A percentile compares a stretch with the other conserved stretches of the same genome.
phyloP scores from a whole-genome alignment of 2,888 invertebrate genomes.

The Prosopocoilus inquinatus region DNA sequence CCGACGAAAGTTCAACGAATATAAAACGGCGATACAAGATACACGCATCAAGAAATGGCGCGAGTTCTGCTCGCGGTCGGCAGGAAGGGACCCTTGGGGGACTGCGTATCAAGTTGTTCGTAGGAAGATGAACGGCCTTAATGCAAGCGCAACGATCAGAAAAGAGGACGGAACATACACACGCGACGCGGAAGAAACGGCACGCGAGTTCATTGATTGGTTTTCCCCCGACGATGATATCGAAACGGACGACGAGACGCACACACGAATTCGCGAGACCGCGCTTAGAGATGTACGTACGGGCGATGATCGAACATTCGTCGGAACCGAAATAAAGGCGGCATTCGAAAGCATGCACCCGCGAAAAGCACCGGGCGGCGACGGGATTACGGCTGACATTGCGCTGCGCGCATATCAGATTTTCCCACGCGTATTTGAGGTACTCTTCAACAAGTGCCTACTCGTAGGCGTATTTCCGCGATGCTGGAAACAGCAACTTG shows the following conservation, averaged over 20 bases:
- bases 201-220: too few species aligned
- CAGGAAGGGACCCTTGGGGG: slow-evolving; percentile 19
- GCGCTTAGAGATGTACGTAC: neutral
- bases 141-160: neutral
- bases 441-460: slow-evolving; percentile 10
- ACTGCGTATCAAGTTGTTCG: slow-evolving; percentile 9
- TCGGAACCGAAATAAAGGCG: neutral
- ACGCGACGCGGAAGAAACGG: too few species aligned
- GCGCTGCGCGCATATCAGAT: slow-evolving; percentile 1
- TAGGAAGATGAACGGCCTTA: neutral
- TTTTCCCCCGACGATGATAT: too few species aligned
- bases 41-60: slow-evolving; percentile 9
- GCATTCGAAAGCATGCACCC: slow-evolving; percentile 6
- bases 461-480: slow-evolving; percentile 1
- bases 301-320: neutral
- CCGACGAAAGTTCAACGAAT: neutral
- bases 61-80: slow-evolving; percentile 10
- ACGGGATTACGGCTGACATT: slow-evolving; percentile 14
- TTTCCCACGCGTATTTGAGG: neutral
- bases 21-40: slow-evolving; percentile 4
- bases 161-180: slow-evolving; percentile 1
- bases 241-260: neutral
- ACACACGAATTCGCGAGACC: neutral
- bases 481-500: slow-evolving; percentile 7
- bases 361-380: slow-evolving; percentile 9